Evolutionary conservation across 2,797 vertebrate genomes (phyloP).

Genomic region (Threskiornis aethiopicus): DNA sequence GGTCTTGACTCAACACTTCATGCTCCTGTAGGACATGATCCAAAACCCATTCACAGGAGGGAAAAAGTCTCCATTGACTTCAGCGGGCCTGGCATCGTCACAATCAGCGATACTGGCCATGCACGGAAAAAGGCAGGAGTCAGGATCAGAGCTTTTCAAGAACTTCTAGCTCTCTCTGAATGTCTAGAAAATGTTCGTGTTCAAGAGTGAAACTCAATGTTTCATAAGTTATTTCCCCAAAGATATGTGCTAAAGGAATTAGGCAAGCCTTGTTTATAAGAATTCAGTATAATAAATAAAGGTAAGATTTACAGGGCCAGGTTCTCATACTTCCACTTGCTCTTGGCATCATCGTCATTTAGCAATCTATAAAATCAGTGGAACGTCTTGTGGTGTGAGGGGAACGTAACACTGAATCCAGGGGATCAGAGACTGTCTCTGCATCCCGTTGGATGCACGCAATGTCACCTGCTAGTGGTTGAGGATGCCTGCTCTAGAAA

Average conservation of each 20-base stretch:
- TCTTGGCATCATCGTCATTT: rapidly evolving
- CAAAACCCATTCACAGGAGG: not conserved
- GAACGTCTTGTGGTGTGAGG: not conserved
- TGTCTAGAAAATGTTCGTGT: not conserved
- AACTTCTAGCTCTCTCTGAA: not conserved
- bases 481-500: not conserved
- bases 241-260: not conserved
- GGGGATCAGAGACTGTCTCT: not conserved
- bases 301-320: not conserved
- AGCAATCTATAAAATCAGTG: not conserved
- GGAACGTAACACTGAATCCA: rapidly evolving
- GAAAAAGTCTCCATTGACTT: not conserved
- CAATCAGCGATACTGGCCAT: rapidly evolving
- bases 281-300: not conserved
- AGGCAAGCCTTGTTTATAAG: not conserved
- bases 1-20: not conserved
- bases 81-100: no score
- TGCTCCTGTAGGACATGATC: not conserved
- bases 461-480: not conserved
- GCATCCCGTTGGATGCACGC: rapidly evolving
- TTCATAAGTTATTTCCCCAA: not conserved
- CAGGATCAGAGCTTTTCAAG: not conserved
- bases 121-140: not conserved
- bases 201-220: not conserved
- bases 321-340: not conserved